These are phyloP conservation scores for Machimus rusticus DNA, from an alignment of 2,888 invertebrate species.

Conservation along the genomic window DNA sequence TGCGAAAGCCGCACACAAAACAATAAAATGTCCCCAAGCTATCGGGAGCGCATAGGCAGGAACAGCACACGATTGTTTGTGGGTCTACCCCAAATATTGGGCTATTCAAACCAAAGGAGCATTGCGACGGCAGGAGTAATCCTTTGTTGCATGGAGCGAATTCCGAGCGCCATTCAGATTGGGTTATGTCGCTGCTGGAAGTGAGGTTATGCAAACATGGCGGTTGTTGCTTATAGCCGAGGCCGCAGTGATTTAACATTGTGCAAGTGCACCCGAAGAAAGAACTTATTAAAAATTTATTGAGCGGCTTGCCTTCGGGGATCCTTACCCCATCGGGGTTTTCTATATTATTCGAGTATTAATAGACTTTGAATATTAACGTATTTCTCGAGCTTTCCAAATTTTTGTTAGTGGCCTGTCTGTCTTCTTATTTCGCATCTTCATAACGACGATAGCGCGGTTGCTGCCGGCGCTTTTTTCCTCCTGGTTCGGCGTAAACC, in stretches of 20 bases:
- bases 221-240: background rate
- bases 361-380: constrained; percentile 25
- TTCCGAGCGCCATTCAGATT: constrained; percentile 3
- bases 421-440: background rate
- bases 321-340: background rate
- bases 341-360: constrained; percentile 6
- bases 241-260: constrained; percentile 26
- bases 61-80: constrained; percentile 7
- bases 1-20: constrained; percentile 26
- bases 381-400: background rate
- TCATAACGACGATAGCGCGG: background rate
- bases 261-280: constrained; percentile 4
- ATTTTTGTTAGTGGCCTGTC: background rate
- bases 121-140: constrained; percentile 20
- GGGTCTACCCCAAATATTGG: constrained; percentile 24
- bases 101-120: constrained; percentile 23
- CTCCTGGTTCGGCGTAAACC: background rate
- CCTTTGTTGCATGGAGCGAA: constrained; percentile 17
- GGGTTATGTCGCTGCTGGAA: constrained; percentile 15
- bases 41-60: constrained; percentile 16
- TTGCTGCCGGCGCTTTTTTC: background rate
- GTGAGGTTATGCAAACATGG: constrained; percentile 28
- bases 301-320: background rate
- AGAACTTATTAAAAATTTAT: constrained; percentile 4
- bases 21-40: constrained; percentile 25